Base-by-base conservation (phyloP, 2,888 invertebrate species). In the Zygaena filipendulae region DNA sequence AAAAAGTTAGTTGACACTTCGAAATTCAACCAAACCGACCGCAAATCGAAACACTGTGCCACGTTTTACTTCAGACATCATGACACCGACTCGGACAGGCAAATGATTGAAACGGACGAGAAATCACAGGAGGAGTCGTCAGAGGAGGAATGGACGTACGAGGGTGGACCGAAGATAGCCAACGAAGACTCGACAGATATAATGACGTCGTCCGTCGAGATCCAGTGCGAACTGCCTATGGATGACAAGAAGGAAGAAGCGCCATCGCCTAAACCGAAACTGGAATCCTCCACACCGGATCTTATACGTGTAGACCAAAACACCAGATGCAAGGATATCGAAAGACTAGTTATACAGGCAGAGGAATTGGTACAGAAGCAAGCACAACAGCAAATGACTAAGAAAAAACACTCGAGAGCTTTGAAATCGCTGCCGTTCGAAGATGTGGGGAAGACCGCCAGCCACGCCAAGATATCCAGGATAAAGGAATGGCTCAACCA, bases 51-150 rank as follows among this genome's bases (percentile, higher is more conserved):
- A 61, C 92, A 92, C 60, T 84, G 87, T 59, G 93, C 87, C 43
- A 91, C 87, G 36, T 92, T 90, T 67, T 92, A 93, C 70, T 92
- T 91, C 67, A 89, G 85, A 61, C 93, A 93, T 63, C 84, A 87
- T 63, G 93, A 94, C 59, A 93, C 92, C 8, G 93, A 93, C 60
- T 90, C 91, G 7, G 92, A 92, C 59, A 82, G 84, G 56, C 87
- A 88, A 50, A 77, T 83, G 57, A 60, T 77, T 37, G 63, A 81
- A 52, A 71, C 81, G 27, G 63, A 72, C 23, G 71, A 74, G 29
- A 72, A 74, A 32, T 72, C 70, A 6, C 72, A 72, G 36, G 77
- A 72, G 24, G 81, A 81, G 44, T 75, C 74, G 0, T 72, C 75
- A 0, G 77, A 80, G 40, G 80, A 81, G 41, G 80, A 88, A 63